phyloP scores from a whole-genome alignment of 2,888 invertebrate species.

The Lepidochrysops patricia region DNA sequence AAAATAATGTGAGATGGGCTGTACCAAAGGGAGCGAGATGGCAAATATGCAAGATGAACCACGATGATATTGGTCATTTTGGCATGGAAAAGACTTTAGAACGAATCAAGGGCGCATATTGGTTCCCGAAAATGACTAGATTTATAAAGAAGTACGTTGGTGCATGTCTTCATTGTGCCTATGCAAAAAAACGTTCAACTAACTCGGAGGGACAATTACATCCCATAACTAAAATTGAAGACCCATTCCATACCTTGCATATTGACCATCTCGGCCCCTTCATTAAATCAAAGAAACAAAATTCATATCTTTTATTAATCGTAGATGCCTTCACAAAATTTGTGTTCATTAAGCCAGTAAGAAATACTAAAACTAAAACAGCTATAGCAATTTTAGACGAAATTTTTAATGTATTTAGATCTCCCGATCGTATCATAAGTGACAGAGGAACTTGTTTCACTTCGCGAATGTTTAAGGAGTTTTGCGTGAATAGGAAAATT shows the following conservation, averaged over 20 bases:
- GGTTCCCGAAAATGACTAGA: conserved; percentile 27
- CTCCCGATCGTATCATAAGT: conserved; percentile 18
- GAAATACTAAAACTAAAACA: conserved; percentile 18
- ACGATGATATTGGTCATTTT: conserved; percentile 27
- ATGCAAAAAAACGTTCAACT: conserved; percentile 19
- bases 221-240: conserved; percentile 17
- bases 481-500: conserved; percentile 8
- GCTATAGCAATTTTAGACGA: conserved; percentile 13
- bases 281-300: conserved; percentile 40
- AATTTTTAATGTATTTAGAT: conserved; percentile 19
- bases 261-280: conserved; percentile 18
- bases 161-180: conserved; percentile 24
- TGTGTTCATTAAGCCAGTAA: conserved; percentile 16
- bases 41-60: conserved; percentile 25
- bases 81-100: conserved; percentile 23
- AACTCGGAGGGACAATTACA: conserved; percentile 17
- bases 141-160: conserved; percentile 24
- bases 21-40: conserved; percentile 26
- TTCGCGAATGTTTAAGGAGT: conserved; percentile 12
- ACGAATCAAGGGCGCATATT: conserved; percentile 21
- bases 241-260: neutral
- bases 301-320: conserved; percentile 17
- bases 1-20: conserved; percentile 22
- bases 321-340: too few relatives aligned
- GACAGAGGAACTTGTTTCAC: conserved; percentile 23